Evolutionary conservation across 2,797 vertebrate species (phyloP).

Genomic region (Syngnathus rostellatus): DNA sequence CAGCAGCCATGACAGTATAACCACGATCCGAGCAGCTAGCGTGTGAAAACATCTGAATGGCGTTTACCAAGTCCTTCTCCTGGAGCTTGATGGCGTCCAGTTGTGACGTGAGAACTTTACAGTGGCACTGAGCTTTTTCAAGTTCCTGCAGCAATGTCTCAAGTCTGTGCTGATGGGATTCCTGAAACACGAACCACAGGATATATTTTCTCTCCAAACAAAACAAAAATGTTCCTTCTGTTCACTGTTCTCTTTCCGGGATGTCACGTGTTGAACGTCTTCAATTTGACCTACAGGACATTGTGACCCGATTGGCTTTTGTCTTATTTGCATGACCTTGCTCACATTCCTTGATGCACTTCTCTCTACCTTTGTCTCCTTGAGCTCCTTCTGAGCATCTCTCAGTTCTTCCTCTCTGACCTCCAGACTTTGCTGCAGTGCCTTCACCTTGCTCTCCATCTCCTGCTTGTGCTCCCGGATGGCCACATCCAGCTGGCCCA

Average conservation of each 20-base stretch:
- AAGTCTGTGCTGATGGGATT: conserved; percentile 60
- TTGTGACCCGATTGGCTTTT: not conserved
- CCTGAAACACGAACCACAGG: conserved; percentile 35
- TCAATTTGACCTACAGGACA: not conserved
- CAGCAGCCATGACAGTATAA: not conserved
- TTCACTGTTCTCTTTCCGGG: not conserved
- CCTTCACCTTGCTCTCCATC: conserved; percentile 83
- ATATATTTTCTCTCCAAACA: not conserved
- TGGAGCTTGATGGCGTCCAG: conserved; percentile 61
- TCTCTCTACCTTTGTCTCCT: conserved; percentile 70
- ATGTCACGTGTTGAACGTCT: not conserved
- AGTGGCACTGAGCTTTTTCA: conserved; percentile 51
- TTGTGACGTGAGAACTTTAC: conserved; percentile 62
- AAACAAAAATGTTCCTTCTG: not conserved
- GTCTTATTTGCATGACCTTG: not conserved
- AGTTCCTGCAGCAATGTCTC: conserved; percentile 57
- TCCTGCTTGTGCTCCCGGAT: conserved; percentile 82
- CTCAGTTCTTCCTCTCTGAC: conserved; percentile 71
- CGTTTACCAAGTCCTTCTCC: conserved; percentile 66
- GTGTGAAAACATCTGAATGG: not conserved
- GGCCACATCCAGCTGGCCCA: conserved; percentile 82
- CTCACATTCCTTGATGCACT: not conserved
- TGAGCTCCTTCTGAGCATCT: conserved; percentile 57
- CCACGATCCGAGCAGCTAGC: too few species aligned
- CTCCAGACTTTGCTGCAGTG: conserved; percentile 76